These are phyloP conservation scores for Paradoxurus hermaphroditus DNA, from an alignment of 2,113 vertebrate genomes.

Conservation along the genomic window DNA sequence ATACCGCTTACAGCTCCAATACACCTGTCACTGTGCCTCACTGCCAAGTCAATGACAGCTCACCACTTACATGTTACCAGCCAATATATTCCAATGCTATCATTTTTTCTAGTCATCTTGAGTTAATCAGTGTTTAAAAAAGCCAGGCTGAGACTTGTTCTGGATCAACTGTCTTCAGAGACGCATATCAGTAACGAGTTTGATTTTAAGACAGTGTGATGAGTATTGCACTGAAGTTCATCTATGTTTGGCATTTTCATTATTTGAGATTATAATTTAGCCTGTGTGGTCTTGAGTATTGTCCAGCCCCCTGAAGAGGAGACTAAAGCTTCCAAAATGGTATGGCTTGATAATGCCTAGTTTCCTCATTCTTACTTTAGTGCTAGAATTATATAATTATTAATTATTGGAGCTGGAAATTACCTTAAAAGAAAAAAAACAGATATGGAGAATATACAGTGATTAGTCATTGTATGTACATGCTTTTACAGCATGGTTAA, in stretches of 20 bases:
- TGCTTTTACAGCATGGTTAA: neutral
- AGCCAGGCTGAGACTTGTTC: neutral
- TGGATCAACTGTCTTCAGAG: neutral
- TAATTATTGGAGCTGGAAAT: neutral
- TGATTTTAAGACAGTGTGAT: conserved; percentile 24
- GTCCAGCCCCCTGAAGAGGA: neutral
- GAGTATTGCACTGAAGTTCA: neutral
- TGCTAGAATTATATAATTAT: neutral
- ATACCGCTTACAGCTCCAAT: conserved; percentile 41
- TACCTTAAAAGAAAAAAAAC: neutral
- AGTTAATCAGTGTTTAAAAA: conserved; percentile 47
- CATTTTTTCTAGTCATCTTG: conserved; percentile 30
- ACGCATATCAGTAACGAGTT: neutral
- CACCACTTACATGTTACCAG: neutral
- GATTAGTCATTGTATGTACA: neutral
- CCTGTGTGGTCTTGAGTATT: neutral
- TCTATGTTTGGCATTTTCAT: neutral
- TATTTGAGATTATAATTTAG: neutral
- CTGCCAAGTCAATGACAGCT: conserved; percentile 41
- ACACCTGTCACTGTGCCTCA: conserved; percentile 52
- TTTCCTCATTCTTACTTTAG: neutral
- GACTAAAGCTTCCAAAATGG: neutral
- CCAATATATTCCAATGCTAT: neutral
- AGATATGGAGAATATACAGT: neutral
- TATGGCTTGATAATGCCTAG: neutral